Base-by-base conservation (phyloP, 2,888 invertebrate species). In the Mythimna ferrago region DNA sequence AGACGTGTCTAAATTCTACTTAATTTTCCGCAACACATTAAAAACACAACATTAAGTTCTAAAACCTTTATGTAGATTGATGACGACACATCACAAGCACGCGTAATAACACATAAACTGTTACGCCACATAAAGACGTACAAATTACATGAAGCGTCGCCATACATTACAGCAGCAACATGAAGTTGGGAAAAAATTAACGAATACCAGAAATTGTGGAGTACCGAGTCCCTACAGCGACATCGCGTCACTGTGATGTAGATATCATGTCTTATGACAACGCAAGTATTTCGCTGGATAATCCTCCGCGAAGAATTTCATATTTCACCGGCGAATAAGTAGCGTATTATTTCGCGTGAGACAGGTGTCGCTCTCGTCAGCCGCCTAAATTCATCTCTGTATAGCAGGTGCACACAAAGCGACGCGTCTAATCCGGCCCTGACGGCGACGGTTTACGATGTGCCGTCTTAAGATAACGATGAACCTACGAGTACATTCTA, bases 301-400 rank as follows among this genome's bases (percentile, higher is more conserved):
- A 94, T 93, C 93, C 91, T 82, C 78, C 86, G 87, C 88, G 91
- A 93, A 92, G 92, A 93, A 92, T 93, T 93, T 93, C 94, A 95
- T 95, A 95, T 95, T 94, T 94, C 93, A 94, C 93, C 90, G 89
- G 88, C 91, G 90, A 92, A 94, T 94, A 94, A 94, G 94, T 93
- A 93, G 92, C 92, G 93, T 93, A 93, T 94, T 94, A 93, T 93
- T 92, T 93, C 91, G 89, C 90, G 91, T 91, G 90, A 93, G 95
- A 94, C 95, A 95, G 95, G 93, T 95, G 95, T 94, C 95, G 93
- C 93, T 92, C 88, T 89, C 90, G 92, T 91, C 93, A 91, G 88
- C 91, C 89, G 89, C 89, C 92, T 93, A 93, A 93, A 95, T 95
- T 93, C 94, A 93, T 95, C 94, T 93, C 90, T 89, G 89, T 86